A percentile compares a stretch with the other conserved stretches of the same genome.
Evolutionary conservation across 1,140 invertebrate species (phyloP).

Genomic region (Trichonephila inaurata): DNA sequence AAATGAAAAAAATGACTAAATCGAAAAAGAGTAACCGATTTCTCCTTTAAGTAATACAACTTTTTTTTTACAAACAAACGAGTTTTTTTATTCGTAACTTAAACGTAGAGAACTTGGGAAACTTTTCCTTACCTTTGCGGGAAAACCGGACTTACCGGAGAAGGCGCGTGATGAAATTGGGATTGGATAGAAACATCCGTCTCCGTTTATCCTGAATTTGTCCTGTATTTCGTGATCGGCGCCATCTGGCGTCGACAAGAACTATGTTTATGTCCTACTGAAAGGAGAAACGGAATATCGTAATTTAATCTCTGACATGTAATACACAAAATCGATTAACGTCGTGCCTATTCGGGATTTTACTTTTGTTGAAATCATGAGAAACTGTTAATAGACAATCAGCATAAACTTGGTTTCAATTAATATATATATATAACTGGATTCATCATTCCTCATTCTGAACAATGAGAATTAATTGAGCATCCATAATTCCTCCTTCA

Average conservation of each 20-base stretch:
- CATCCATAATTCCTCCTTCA: neutral
- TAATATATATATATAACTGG: neutral
- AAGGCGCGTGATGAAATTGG: constrained; percentile 10
- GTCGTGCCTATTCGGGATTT: neutral
- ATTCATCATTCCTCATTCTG: neutral
- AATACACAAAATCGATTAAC: constrained; percentile 13
- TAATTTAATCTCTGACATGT: constrained; percentile 18
- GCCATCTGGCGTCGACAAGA: constrained; percentile 36
- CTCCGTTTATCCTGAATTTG: constrained; percentile 1
- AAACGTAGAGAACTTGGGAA: neutral
- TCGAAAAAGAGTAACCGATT: too few species aligned
- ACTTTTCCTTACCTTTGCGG: constrained; percentile 18
- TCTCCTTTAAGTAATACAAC: too few species aligned
- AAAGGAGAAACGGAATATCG: neutral
- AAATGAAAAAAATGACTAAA: too few species aligned
- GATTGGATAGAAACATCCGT: constrained; percentile 16
- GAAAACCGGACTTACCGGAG: constrained; percentile 6
- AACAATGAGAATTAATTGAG: neutral
- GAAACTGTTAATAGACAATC: neutral
- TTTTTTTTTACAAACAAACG: too few species aligned
- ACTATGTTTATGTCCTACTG: constrained; percentile 17
- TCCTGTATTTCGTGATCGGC: constrained; percentile 8
- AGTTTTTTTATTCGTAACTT: too few species aligned
- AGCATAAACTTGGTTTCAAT: neutral
- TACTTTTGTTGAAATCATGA: constrained; percentile 7